Evolutionary conservation across 2,113 vertebrate genomes (phyloP), one percentile per base, ranked within the genome.

Genomic region (Megaceryle torquata): DNA sequence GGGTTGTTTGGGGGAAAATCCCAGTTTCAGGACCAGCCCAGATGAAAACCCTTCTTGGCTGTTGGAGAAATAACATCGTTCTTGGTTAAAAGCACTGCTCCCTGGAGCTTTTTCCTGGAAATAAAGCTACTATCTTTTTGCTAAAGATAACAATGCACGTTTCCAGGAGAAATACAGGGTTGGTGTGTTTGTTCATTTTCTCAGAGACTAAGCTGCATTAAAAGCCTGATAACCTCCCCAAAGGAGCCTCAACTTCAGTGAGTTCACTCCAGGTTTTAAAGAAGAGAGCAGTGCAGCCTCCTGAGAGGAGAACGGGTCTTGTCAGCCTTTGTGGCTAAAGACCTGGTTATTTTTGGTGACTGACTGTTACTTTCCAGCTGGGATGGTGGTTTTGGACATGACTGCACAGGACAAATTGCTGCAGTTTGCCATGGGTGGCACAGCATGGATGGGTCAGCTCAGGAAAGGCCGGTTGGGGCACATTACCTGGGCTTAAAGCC

Each of bases 161-260:
- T 93, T 96, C 85, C 90, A 87, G 93, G 61, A 94, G 74, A 89
- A 92, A 79, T 35, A 44, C 0, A 72, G 17, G 28, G 22, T 67
- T 84, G 60, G 25, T 69, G 69, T 54, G 69, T 94, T 85, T 88
- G 60, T 82, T 82, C 57, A 44, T 88, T 86, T 93, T 72, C 60
- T 95, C 70, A 64, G 48, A 68, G 44, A 76, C 59, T 50, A 25
- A 91, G 25, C 41, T 1, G 0, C 5, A 1, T 87, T 88, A 61
- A 72, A 89, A 86, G 24, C 26, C 68, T 43, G 59, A 61, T 50
- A 79, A 72, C 50, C n/a, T 91, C 56, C 68, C 63, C 64, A 31
- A 3, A 74, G 50, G 35, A 87, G 56, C 31, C 25, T 64, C 5
- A 5, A 29, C 50, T 78, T 39, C 63, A 37, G 24, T n/a, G 63